Conservation (phyloP, 2,888 invertebrate genomes). For the Drosophila austrosaltans region DNA sequence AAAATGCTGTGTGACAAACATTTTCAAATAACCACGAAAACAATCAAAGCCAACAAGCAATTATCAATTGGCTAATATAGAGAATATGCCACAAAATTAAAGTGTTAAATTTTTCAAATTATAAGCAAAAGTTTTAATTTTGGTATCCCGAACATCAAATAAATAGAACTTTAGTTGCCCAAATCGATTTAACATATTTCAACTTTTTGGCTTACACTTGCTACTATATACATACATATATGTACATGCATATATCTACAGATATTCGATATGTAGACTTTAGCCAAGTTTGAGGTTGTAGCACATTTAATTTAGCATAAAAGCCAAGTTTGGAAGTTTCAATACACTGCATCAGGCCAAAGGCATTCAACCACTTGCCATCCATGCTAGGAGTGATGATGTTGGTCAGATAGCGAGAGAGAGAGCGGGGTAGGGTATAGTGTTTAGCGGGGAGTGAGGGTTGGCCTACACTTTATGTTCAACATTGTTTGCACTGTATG, state of each 20-base stretch:
- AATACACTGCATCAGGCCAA: background rate
- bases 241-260: too few species aligned
- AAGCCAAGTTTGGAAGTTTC: conserved; percentile 63
- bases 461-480: conserved; percentile 5
- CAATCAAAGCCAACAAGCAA: conserved; percentile 7
- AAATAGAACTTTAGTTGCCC: background rate
- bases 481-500: conserved; percentile 45
- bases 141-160: background rate
- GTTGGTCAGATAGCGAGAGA: background rate
- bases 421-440: background rate
- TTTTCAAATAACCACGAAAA: conserved; percentile 10
- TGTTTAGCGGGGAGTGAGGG: background rate
- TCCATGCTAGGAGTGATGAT: background rate
- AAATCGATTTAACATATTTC: conserved; percentile 3
- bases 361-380: background rate
- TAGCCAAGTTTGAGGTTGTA: conserved; percentile 11
- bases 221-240: background rate
- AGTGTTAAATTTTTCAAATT: background rate
- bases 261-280: conserved; percentile 4
- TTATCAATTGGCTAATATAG: conserved; percentile 6
- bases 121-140: background rate
- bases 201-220: background rate
- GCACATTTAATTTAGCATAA: conserved; percentile 75
- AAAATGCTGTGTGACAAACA: conserved; percentile 5
- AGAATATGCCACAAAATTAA: background rate